Evolutionary conservation across 92 coral and sea anemone genomes (phyloP).

Genomic region (Porites cylindrica): DNA sequence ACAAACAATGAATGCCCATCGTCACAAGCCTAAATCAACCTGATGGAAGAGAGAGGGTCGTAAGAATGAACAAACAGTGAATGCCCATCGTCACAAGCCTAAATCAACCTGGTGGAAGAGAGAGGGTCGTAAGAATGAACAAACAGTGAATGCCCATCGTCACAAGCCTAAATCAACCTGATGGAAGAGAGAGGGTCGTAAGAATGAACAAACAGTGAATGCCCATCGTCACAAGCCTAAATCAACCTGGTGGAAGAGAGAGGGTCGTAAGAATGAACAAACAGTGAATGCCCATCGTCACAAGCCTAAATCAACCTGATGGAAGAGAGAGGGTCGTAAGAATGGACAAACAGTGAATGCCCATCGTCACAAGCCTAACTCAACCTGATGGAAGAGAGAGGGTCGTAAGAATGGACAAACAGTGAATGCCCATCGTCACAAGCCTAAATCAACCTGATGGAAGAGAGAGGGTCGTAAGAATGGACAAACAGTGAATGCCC

Average conservation of each 20-base stretch:
- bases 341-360: conserved; percentile 34
- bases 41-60: conserved; percentile 3
- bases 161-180: conserved; percentile 25
- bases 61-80: conserved; percentile 19
- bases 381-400: conserved; percentile 5
- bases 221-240: conserved; percentile 44
- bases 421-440: conserved; percentile 23
- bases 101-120: background rate
- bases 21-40: conserved; percentile 8
- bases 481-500: conserved; percentile 30
- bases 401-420: conserved; percentile 4
- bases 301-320: conserved; percentile 41
- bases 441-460: conserved; percentile 4
- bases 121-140: conserved; percentile 25
- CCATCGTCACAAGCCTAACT: conserved; percentile 26
- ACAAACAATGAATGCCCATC: conserved; percentile 3
- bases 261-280: conserved; percentile 42
- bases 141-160: conserved; percentile 18
- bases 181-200: background rate
- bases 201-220: conserved; percentile 37
- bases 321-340: conserved; percentile 40
- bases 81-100: conserved; percentile 30
- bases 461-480: conserved; percentile 24
- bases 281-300: conserved; percentile 38
- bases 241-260: conserved; percentile 40